Conservation (phyloP, 2,888 invertebrate genomes). For the Lasioglossum pauxillum region DNA sequence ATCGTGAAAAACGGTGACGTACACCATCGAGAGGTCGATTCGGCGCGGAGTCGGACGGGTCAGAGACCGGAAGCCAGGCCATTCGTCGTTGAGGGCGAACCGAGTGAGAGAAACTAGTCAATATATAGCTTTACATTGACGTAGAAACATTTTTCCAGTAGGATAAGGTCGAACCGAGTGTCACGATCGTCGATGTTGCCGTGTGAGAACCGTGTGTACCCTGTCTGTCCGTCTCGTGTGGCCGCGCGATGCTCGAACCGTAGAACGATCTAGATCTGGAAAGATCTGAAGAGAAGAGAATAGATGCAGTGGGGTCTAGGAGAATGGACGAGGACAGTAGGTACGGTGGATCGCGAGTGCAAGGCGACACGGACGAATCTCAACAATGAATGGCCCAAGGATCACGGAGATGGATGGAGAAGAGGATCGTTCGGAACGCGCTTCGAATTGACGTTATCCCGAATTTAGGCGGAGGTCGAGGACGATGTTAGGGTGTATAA, state of each 20-base stretch:
- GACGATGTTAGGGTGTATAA: conserved; percentile 68
- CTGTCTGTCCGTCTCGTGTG: conserved; percentile 37
- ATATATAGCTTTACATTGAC: conserved; percentile 84
- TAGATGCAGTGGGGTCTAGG: background rate
- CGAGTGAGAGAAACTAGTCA: conserved; percentile 83
- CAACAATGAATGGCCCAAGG: conserved; percentile 71
- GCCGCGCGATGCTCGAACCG: conserved; percentile 63
- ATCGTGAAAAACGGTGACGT: background rate
- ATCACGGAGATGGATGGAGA: background rate
- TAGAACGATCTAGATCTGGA: conserved; percentile 25
- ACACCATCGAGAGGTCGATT: conserved; percentile 10
- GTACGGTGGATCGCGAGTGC: conserved; percentile 40
- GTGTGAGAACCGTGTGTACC: conserved; percentile 44
- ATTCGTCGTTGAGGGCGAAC: conserved; percentile 77
- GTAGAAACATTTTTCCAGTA: conserved; percentile 72
- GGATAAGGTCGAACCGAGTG: conserved; percentile 58
- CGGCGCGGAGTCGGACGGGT: background rate
- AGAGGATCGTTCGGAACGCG: conserved; percentile 37
- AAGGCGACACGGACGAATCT: conserved; percentile 48
- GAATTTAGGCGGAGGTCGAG: conserved; percentile 32
- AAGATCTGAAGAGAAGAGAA: background rate
- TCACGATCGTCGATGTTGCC: conserved; percentile 57
- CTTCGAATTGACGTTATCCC: conserved; percentile 57
- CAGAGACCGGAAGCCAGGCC: conserved; percentile 60
- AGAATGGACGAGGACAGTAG: conserved; percentile 30